phyloP scores from a whole-genome alignment of 2,113 vertebrate species.

The Seriola dumerili region DNA sequence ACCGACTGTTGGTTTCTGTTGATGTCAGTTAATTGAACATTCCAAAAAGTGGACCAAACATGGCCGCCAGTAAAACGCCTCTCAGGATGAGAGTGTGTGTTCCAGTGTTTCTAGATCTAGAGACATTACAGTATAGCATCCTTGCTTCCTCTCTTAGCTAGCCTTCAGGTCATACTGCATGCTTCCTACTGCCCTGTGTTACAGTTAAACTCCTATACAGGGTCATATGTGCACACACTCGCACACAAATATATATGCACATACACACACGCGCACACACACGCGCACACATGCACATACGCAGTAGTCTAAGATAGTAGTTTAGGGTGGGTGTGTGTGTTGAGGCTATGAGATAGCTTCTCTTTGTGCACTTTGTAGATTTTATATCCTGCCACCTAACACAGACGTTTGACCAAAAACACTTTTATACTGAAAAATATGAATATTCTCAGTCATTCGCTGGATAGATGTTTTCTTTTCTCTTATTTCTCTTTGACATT shows the following conservation, averaged over 20 bases:
- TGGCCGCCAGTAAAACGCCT: conserved; percentile 64
- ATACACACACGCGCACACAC: conserved; percentile 18
- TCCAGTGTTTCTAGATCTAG: conserved; percentile 73
- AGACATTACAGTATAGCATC: conserved; percentile 65
- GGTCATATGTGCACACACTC: conserved; percentile 76
- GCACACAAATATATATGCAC: conserved; percentile 26
- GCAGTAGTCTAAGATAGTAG: conserved; percentile 73
- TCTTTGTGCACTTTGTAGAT: conserved; percentile 84
- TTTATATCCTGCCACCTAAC: conserved; percentile 82
- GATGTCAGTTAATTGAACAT: conserved; percentile 82
- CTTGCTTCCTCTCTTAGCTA: conserved; percentile 82
- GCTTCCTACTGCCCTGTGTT: conserved; percentile 83
- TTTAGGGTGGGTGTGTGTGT: conserved; percentile 74
- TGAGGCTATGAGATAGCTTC: conserved; percentile 74
- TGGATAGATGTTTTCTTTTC: conserved; percentile 72
- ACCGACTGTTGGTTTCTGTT: conserved; percentile 74
- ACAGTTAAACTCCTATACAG: conserved; percentile 76
- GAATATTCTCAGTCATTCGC: conserved; percentile 73
- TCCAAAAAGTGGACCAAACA: conserved; percentile 73
- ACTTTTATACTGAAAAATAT: conserved; percentile 79
- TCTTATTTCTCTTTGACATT: conserved; percentile 64
- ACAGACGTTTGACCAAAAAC: conserved; percentile 82
- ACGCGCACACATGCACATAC: conserved; percentile 52
- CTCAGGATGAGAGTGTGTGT: conserved; percentile 76
- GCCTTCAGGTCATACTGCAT: conserved; percentile 84